A percentile compares a stretch with the other conserved stretches of the same genome.
Evolutionary conservation across 1,140 invertebrate genomes (phyloP).

Genomic region (Cydia pomonella): DNA sequence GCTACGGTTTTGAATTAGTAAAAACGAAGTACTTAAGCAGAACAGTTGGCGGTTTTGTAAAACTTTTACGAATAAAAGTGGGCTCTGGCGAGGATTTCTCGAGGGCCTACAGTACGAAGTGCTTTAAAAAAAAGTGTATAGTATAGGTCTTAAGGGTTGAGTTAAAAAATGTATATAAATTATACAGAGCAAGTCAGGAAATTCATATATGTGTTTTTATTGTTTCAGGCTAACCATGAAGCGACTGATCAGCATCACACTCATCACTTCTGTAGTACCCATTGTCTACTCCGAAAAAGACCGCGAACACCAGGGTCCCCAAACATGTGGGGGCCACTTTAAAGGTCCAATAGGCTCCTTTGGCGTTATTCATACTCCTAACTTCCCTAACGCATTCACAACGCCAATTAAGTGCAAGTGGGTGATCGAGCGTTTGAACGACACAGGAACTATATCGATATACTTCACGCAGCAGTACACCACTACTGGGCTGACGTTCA

Average conservation of each 20-base stretch:
- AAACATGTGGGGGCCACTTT: conserved; percentile 83
- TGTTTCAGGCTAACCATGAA: conserved; percentile 68
- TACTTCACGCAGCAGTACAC: conserved; percentile 95
- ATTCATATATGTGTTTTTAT: conserved; percentile 33
- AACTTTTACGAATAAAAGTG: too few relatives aligned
- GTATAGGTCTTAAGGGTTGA: too few relatives aligned
- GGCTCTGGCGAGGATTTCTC: too few relatives aligned
- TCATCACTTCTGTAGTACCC: conserved; percentile 55
- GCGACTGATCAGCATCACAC: conserved; percentile 56
- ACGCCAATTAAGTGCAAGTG: conserved; percentile 92
- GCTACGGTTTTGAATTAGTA: conserved; percentile 3
- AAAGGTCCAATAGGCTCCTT: conserved; percentile 81
- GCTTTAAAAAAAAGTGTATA: too few relatives aligned
- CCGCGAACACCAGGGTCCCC: conserved; percentile 64
- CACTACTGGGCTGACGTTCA: conserved; percentile 89
- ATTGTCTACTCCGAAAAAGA: conserved; percentile 51
- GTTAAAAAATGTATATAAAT: neutral
- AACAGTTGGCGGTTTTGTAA: neutral
- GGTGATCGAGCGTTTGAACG: conserved; percentile 90
- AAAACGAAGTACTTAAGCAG: neutral
- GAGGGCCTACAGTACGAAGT: too few relatives aligned
- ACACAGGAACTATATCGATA: conserved; percentile 86
- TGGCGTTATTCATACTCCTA: conserved; percentile 89
- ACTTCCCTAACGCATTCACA: conserved; percentile 89
- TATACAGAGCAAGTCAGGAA: neutral